Evolutionary conservation across 2,888 invertebrate species (phyloP), one percentile per base, ranked within the genome.

Genomic region (Pterobdella sp.): DNA sequence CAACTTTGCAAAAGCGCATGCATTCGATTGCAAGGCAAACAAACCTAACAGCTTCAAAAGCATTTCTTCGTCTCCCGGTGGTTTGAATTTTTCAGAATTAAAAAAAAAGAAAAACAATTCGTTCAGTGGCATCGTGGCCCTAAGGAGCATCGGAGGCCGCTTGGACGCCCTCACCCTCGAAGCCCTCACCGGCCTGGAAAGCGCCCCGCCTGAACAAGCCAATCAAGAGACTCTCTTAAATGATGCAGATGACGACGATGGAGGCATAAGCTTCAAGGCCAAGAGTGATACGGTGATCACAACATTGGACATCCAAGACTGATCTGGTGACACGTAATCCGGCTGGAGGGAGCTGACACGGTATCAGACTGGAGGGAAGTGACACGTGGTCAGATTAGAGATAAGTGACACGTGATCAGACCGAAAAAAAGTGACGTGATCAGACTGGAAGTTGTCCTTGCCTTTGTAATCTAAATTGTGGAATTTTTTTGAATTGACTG

Each of bases 111-210:
- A 56, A 26, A 56, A 56, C 60, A 56, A 56, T 56, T 56, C 60
- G n/a, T 56, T 56, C 60, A 56, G 60, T n/a, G 60, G 60, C 60
- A 56, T 56, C 60, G 60, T 56, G 7, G 60, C 60, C 10, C n/a
- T 56, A 26, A 56, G 26, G 60, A 56, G 60, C n/a, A 26, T 56
- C 10, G 60, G 60, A 3, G 60, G 60, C 4, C 18, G 26, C n/a
- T 22, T 56, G 60, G 60, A 56, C 26, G 60, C 60, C n/a, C 60
- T 56, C 14, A 56, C 60, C 4, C 60, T 56, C n/a, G 60, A 56
- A 22, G 60, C 60, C 14, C 60, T 56, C 14, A 26, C 60, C 3
- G 60, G 60, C 10, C 7, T 56, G n/a, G 3, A 22, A 3, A 4
- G 3, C 7, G 60, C 18, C 4, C 7, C n/a, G 3, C 18, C n/a